phyloP scores from a whole-genome alignment of 2,797 vertebrate species.

The Phoeniculus purpureus region DNA sequence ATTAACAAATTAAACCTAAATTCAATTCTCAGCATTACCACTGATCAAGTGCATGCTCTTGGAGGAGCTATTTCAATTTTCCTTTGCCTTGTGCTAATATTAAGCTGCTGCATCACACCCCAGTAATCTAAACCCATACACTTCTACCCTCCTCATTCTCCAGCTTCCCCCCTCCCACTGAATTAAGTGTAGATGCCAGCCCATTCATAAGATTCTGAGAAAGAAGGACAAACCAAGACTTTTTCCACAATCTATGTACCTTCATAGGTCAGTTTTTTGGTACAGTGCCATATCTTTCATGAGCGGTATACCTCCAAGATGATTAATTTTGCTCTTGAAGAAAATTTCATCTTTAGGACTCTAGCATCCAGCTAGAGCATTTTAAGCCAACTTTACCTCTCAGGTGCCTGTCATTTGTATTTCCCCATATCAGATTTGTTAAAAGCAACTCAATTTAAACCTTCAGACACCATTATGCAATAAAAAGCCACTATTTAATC shows the following conservation, averaged over 20 bases:
- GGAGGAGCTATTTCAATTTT: neutral
- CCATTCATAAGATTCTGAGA: neutral
- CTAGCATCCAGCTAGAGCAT: neutral
- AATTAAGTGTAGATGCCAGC: neutral
- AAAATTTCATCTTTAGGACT: neutral
- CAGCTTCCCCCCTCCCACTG: neutral
- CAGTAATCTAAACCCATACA: neutral
- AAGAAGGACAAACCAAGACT: neutral
- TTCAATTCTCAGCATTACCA: neutral
- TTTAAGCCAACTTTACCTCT: neutral
- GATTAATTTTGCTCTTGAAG: neutral
- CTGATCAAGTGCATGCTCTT: rapidly evolving
- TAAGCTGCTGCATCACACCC: neutral
- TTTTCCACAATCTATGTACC: neutral
- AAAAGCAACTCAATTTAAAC: neutral
- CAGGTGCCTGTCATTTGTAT: neutral
- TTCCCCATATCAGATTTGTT: neutral
- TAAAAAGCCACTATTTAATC: neutral
- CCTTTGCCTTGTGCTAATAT: conserved; percentile 17
- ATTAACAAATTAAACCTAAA: conserved; percentile 10
- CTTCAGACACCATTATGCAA: neutral
- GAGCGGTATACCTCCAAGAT: neutral
- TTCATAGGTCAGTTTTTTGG: neutral
- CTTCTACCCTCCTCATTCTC: neutral
- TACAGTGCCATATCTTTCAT: neutral